Evolutionary conservation across 1,140 invertebrate species (phyloP).

Genomic region (Nephila pilipes): DNA sequence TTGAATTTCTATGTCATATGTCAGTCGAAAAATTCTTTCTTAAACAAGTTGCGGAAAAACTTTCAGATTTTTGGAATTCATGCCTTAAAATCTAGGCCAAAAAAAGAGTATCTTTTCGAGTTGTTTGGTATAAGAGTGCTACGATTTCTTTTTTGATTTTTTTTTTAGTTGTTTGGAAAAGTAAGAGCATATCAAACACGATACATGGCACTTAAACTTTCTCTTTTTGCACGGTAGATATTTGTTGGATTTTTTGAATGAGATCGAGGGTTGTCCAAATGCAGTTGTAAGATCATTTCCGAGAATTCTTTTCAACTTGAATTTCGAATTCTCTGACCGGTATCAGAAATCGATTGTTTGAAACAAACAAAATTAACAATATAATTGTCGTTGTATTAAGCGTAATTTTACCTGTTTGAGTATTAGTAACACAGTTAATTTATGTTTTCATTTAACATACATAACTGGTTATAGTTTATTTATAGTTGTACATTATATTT

Average conservation of each 20-base stretch:
- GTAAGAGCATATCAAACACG: constrained; percentile 18
- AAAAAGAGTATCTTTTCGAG: not conserved
- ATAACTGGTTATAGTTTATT: no score
- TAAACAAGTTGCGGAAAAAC: constrained; percentile 35
- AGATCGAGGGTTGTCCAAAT: not conserved
- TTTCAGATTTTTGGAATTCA: constrained; percentile 36
- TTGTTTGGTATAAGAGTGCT: not conserved
- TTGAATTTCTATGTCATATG: constrained; percentile 31
- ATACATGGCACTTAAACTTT: not conserved
- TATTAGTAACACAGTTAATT: no score
- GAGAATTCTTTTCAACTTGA: not conserved
- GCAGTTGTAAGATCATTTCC: not conserved
- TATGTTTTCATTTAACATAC: no score
- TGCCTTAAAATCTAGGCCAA: not conserved
- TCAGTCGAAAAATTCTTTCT: constrained; percentile 23
- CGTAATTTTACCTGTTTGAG: no score
- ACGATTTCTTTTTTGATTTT: not conserved
- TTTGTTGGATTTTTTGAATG: not conserved
- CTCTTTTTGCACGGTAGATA: not conserved
- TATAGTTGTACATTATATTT: no score
- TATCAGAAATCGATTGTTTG: not conserved
- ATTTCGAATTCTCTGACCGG: not conserved
- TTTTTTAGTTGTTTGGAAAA: not conserved
- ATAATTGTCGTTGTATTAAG: no score
- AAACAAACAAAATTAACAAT: no score